These are phyloP conservation scores for Drosophila murphyi DNA, from an alignment of 1,140 invertebrate genomes.

Conservation along the genomic window DNA sequence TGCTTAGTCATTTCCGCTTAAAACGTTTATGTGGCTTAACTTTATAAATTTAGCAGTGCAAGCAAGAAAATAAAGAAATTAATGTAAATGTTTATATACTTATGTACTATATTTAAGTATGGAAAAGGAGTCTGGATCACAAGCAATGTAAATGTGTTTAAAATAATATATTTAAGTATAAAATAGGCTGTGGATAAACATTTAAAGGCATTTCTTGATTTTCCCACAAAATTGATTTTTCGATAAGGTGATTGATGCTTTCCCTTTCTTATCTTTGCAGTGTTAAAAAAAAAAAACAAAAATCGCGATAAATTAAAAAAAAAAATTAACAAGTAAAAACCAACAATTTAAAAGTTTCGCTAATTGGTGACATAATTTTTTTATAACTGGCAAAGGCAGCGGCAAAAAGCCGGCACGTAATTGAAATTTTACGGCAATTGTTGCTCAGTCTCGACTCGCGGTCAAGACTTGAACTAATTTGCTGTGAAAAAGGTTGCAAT, in stretches of 20 bases:
- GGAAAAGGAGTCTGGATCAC: no score
- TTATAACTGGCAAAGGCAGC: constrained; percentile 48
- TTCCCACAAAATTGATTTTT: no score
- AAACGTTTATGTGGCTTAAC: no score
- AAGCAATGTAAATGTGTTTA: no score
- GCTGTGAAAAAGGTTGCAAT: constrained; percentile 55
- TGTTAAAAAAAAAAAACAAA: constrained; percentile 36
- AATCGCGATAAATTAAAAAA: not conserved
- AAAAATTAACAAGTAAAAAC: constrained; percentile 15
- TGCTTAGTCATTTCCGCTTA: not conserved
- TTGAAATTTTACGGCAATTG: constrained; percentile 59
- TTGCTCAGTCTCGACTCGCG: constrained; percentile 41
- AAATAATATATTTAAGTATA: no score
- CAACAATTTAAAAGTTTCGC: constrained; percentile 23
- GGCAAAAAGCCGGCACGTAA: constrained; percentile 55
- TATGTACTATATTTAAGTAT: no score
- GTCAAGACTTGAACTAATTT: constrained; percentile 65
- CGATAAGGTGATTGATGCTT: not conserved
- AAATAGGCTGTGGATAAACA: no score
- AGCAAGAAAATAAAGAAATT: no score
- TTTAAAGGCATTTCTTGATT: no score
- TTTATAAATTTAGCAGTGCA: no score
- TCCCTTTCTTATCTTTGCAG: constrained; percentile 50
- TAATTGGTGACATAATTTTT: constrained; percentile 74
- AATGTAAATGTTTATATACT: no score